phyloP scores from a whole-genome alignment of 1,140 invertebrate genomes.

The Lepidurus apus region DNA sequence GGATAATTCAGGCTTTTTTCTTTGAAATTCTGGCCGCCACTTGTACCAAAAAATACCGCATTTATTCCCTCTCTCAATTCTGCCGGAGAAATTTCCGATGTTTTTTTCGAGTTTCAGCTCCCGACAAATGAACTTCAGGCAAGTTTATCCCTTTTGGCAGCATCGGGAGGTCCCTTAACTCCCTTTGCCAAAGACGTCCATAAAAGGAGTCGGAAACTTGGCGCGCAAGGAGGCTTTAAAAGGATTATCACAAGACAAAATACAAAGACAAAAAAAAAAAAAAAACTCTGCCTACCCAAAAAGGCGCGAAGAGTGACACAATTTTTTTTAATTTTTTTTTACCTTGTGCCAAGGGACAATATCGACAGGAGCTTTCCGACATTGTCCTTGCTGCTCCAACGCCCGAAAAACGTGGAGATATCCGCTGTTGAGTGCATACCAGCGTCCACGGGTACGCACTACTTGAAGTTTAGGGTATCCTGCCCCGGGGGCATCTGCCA shows the following conservation, averaged over 20 bases:
- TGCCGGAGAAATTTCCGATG: too few relatives aligned
- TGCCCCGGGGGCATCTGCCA: constrained; percentile 1
- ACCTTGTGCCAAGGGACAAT: constrained; percentile 14
- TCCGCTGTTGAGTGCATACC: constrained; percentile 1
- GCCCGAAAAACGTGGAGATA: not conserved
- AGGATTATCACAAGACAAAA: not conserved
- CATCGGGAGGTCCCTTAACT: not conserved
- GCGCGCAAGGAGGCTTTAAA: constrained; percentile 1
- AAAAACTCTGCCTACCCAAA: not conserved
- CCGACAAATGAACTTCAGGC: too few relatives aligned
- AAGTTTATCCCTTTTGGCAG: not conserved
- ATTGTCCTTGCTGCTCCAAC: not conserved
- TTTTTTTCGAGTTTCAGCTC: too few relatives aligned
- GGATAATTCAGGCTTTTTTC: too few relatives aligned
- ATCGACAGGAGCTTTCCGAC: constrained; percentile 12
- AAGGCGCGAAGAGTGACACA: not conserved
- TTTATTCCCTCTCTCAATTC: too few relatives aligned
- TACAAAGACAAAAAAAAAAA: not conserved
- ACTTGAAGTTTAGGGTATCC: not conserved
- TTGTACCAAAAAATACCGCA: too few relatives aligned
- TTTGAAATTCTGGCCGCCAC: too few relatives aligned
- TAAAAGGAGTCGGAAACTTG: constrained; percentile 8
- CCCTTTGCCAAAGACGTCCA: not conserved
- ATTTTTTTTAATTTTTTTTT: too few relatives aligned
- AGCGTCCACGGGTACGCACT: not conserved